Evolutionary conservation across 2,888 invertebrate species (phyloP), one percentile per base, ranked within the genome.

Genomic region (Euclidia mi): DNA sequence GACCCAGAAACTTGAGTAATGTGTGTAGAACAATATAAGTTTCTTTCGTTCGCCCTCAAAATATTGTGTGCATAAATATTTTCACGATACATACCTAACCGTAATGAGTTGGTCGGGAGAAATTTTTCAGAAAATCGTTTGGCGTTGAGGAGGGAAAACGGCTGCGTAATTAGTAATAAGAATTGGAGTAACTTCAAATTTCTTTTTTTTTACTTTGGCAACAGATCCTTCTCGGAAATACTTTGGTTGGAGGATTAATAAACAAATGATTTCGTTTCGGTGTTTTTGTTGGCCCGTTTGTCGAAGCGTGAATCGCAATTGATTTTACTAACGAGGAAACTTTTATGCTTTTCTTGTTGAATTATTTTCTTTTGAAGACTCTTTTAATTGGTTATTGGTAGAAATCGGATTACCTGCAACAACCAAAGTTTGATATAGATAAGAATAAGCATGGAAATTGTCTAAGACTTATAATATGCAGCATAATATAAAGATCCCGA

Each of bases 121-220:
- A 49, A 56, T 46, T 55, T 71, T 60, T 38, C 40, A 61, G 44
- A 61, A 57, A 66, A 66, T 7, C 32, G 56, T 71, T 71, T 57
- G 45, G 47, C 43, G 62, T 57, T 71, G 50, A 61, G 45, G 43
- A 66, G 48, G 53, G 48, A 57, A 68, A 65, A 57, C 43, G 55
- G 42, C 43, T 55, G 38, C 45, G 66, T 68, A 55, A 71, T 68
- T 65, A 68, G 50, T 68, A 68, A 62, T 55, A 71, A 71, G 53
- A 57, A 55, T 57, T 46, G 55, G 53, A 57, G 49, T 38, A 57
- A 66, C 45, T 65, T 65, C 35, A 34, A 55, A 45, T 53, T 66
- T 57, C 1, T 57, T 71, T 66, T 56, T 45, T 6, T 46, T 47
- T 25, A 18, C 28, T 14, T 14, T 15, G n/a, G 1, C 56, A 61